Evolutionary conservation across 2,888 invertebrate genomes (phyloP).

Genomic region (Acanthopleura granulata): DNA sequence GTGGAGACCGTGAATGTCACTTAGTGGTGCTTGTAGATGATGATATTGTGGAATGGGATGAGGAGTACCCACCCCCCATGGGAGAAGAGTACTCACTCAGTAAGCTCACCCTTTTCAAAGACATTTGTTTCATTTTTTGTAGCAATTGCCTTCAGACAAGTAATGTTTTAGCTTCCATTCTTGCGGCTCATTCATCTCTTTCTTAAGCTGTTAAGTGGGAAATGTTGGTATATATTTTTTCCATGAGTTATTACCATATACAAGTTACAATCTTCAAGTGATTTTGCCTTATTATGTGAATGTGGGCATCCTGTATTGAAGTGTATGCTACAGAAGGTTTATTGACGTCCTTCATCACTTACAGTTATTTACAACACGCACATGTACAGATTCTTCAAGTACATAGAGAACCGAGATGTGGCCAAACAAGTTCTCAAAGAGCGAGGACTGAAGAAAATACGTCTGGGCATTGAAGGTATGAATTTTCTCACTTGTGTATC

Average conservation of each 20-base stretch:
- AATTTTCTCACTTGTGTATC: too few species aligned
- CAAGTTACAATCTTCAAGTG: too few species aligned
- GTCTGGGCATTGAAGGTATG: conserved; percentile 92
- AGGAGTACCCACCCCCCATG: conserved; percentile 99
- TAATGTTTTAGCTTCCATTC: too few species aligned
- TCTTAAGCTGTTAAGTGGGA: too few species aligned
- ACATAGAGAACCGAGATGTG: conserved; percentile 99
- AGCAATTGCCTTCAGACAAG: too few species aligned
- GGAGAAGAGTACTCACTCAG: conserved; percentile 98
- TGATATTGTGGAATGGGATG: conserved; percentile 97
- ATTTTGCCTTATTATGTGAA: not conserved
- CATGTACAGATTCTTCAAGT: conserved; percentile 98
- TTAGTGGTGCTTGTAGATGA: conserved; percentile 96
- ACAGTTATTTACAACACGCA: conserved; percentile 93
- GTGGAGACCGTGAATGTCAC: conserved; percentile 98
- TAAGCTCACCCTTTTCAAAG: conserved; percentile 65
- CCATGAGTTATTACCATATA: too few species aligned
- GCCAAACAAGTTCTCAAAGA: conserved; percentile 99
- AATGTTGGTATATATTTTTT: too few species aligned
- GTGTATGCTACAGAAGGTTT: not conserved
- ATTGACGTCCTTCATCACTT: conserved; percentile 47
- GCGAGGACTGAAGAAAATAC: conserved; percentile 97
- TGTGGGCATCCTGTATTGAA: not conserved
- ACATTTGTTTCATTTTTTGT: too few species aligned
- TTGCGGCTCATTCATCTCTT: too few species aligned